Evolutionary conservation across 2,113 vertebrate species (phyloP), one percentile per base, ranked within the genome.

Genomic region (Dicerorhinus sumatrensis): DNA sequence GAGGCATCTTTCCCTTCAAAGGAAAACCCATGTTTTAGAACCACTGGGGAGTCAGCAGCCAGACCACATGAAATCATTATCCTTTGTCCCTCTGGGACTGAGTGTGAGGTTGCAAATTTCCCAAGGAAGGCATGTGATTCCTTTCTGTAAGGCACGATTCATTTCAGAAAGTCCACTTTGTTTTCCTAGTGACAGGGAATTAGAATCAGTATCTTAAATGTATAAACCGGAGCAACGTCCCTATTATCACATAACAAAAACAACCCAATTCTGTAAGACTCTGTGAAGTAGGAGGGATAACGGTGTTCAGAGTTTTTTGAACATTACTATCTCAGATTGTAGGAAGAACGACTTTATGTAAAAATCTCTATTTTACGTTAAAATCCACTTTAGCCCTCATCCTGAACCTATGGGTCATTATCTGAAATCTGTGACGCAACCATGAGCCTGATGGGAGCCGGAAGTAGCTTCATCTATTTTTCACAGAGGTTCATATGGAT

Each of bases 21-120:
- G 85, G 31, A 51, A 98, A 98, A 96, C 48, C 62, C 96, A 36
- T 95, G 86, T 91, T 96, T 97, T 90, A 80, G 97, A 94, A 81
- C 42, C 82, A 27, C 58, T 23, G 39, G 97, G 17, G 90, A 89
- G 39, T 79, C 60, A 70, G 63, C 46, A 88, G 80, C 70, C 94
- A 85, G 96, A 96, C 36, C 94, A 97, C 83, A 63, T 20, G 33
- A 91, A 95, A 91, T 94, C 90, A 91, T 96, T 82, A 77, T 65
- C 90, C 82, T 83, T 94, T 82, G 89, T 14, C 80, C 91, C 89
- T 84, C 63, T 27, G 95, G 76, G 96, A 91, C 73, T 72, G 79
- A 62, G 0, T 75, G n/a, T 72, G 97, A 97, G 94, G 81, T 39
- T 92, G 95, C 62, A 75, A 31, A 88, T 84, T 81, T 97, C 62